A percentile compares a stretch with the other conserved stretches of the same genome.
phyloP scores from a whole-genome alignment of 2,888 invertebrate species.

The Microctonus brassicae region DNA sequence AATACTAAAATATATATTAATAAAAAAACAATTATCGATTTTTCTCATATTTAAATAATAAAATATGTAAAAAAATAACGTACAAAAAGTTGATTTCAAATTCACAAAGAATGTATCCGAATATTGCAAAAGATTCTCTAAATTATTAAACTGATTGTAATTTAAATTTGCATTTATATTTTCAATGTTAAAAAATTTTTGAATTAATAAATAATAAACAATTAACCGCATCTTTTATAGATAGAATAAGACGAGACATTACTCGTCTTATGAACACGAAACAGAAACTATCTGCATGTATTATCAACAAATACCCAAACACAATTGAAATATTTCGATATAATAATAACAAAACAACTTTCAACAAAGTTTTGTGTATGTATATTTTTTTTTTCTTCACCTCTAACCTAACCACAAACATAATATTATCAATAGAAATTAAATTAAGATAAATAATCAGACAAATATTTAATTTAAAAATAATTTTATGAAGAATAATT shows the following conservation, averaged over 20 bases:
- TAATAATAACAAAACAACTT: too few species aligned
- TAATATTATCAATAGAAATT: slow-evolving; percentile 22
- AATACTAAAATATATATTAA: slow-evolving; percentile 23
- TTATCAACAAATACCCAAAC: too few species aligned
- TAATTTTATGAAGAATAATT: slow-evolving; percentile 52
- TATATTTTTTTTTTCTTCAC: neutral
- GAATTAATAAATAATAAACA: neutral
- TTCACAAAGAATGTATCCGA: neutral
- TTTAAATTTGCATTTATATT: neutral
- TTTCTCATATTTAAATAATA: too few species aligned
- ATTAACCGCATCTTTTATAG: neutral
- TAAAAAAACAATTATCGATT: slow-evolving; percentile 18
- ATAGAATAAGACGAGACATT: neutral
- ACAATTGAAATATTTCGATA: too few species aligned
- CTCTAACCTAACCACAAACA: too few species aligned
- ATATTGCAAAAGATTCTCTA: neutral
- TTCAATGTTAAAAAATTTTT: neutral
- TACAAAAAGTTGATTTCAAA: neutral
- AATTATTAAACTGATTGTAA: neutral
- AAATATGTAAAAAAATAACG: neutral
- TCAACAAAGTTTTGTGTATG: neutral
- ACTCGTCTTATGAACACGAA: neutral
- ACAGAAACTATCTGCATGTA: too few species aligned
- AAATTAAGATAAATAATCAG: slow-evolving; percentile 1
- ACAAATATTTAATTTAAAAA: too few species aligned